Conservation (phyloP, 2,888 invertebrate species). For the Helobdella robusta region DNA sequence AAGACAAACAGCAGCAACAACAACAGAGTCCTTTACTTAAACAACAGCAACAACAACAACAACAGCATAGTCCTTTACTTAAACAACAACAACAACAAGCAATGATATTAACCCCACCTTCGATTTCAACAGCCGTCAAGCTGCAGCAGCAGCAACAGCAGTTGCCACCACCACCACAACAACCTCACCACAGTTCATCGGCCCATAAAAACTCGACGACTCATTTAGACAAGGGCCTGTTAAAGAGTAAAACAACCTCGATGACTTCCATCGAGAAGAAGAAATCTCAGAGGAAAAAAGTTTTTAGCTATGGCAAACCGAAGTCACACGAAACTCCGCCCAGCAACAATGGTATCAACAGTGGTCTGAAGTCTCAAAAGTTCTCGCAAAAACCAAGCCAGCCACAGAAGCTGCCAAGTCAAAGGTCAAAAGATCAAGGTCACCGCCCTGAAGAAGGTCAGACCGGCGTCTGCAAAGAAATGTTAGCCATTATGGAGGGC, state of each 20-base stretch:
- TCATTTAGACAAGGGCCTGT: too few relatives aligned
- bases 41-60: too few relatives aligned
- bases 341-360: background rate
- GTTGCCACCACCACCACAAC: too few relatives aligned
- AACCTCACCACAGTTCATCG: too few relatives aligned
- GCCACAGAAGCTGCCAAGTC: background rate
- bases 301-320: background rate
- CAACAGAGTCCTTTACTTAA: too few relatives aligned
- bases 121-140: too few relatives aligned
- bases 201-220: too few relatives aligned
- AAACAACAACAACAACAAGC: background rate
- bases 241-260: too few relatives aligned
- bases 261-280: background rate
- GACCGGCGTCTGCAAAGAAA: constrained; percentile 30
- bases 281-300: constrained; percentile 18
- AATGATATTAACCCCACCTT: background rate
- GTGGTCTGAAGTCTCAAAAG: constrained; percentile 11
- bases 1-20: constrained; percentile 33
- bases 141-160: too few relatives aligned
- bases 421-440: constrained; percentile 37
- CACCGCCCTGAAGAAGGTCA: too few relatives aligned
- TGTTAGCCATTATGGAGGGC: constrained; percentile 31
- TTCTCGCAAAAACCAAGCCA: constrained; percentile 1
- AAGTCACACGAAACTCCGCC: background rate
- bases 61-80: background rate